phyloP scores from a whole-genome alignment of 2,888 invertebrate species.

The Chrysopilus asiliformis region DNA sequence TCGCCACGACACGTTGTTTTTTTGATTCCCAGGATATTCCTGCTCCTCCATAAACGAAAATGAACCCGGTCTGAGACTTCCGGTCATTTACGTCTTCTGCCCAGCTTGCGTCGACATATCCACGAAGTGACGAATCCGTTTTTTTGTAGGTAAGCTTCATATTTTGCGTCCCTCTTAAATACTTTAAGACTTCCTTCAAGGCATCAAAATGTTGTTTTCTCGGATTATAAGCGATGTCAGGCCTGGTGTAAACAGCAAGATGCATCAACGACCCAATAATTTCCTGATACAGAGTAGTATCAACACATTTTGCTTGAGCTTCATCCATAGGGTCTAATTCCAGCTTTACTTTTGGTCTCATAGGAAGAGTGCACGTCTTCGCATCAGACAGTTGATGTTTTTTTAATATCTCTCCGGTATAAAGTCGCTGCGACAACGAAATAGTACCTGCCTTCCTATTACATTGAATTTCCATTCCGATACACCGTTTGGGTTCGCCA shows the following conservation, averaged over 20 bases:
- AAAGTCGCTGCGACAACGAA: too few relatives aligned
- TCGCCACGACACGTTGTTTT: slow-evolving; percentile 10
- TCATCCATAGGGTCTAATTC: slow-evolving; percentile 11
- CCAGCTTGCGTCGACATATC: slow-evolving; percentile 7
- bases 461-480: slow-evolving; percentile 11
- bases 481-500: slow-evolving; percentile 2
- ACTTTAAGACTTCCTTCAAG: too few relatives aligned
- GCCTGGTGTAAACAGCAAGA: slow-evolving; percentile 11
- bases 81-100: slow-evolving; percentile 11
- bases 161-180: too few relatives aligned
- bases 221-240: slow-evolving; percentile 10
- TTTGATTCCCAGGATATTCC: slow-evolving; percentile 7
- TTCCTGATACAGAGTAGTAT: slow-evolving; percentile 2
- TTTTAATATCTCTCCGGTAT: too few relatives aligned
- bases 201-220: too few relatives aligned
- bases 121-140: slow-evolving; percentile 8
- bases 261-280: slow-evolving; percentile 7
- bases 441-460: slow-evolving; percentile 3
- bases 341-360: slow-evolving; percentile 11
- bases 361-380: slow-evolving; percentile 8
- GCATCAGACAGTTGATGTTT: slow-evolving; percentile 9
- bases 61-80: slow-evolving; percentile 10
- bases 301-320: too few relatives aligned
- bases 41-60: slow-evolving; percentile 4
- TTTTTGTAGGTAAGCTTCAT: too few relatives aligned